Evolutionary conservation across 2,888 invertebrate species (phyloP).

Genomic region (Amblyjoppa proteus): DNA sequence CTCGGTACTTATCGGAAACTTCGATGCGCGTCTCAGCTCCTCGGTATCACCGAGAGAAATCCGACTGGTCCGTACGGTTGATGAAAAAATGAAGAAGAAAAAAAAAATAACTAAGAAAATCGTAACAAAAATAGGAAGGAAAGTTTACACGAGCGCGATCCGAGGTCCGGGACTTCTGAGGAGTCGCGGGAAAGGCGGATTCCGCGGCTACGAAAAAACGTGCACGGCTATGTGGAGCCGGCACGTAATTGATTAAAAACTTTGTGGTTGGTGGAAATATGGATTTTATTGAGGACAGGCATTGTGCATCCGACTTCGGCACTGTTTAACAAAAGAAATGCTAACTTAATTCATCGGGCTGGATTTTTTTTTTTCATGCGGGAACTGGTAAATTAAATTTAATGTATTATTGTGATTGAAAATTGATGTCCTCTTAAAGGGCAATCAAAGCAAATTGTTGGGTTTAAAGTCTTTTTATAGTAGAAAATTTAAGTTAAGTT

Average conservation of each 20-base stretch:
- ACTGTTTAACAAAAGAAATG: too few species aligned
- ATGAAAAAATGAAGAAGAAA: slow-evolving; percentile 54
- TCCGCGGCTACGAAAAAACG: slow-evolving; percentile 9
- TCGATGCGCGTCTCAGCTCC: slow-evolving; percentile 28
- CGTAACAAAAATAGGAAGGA: slow-evolving; percentile 41
- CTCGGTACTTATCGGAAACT: slow-evolving; percentile 58
- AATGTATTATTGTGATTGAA: too few species aligned
- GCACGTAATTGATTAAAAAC: slow-evolving; percentile 67
- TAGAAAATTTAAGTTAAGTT: too few species aligned
- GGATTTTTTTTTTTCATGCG: too few species aligned
- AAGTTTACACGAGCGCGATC: slow-evolving; percentile 54
- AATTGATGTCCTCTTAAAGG: too few species aligned
- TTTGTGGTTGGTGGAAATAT: slow-evolving; percentile 57
- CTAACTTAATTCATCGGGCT: too few species aligned
- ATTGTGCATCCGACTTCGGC: neutral
- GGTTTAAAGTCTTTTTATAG: too few species aligned
- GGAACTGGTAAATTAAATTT: too few species aligned
- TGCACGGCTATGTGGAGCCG: slow-evolving; percentile 26
- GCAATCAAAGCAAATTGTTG: too few species aligned
- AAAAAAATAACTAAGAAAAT: slow-evolving; percentile 3
- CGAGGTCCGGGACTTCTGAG: slow-evolving; percentile 1
- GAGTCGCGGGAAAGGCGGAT: slow-evolving; percentile 28
- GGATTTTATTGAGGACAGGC: slow-evolving; percentile 41
- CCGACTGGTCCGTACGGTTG: slow-evolving; percentile 56
- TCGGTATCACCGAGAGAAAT: slow-evolving; percentile 11